Evolutionary conservation across 35 echinoderm and acorn worm species (phyloP).

Genomic region (Ptychodera flava): DNA sequence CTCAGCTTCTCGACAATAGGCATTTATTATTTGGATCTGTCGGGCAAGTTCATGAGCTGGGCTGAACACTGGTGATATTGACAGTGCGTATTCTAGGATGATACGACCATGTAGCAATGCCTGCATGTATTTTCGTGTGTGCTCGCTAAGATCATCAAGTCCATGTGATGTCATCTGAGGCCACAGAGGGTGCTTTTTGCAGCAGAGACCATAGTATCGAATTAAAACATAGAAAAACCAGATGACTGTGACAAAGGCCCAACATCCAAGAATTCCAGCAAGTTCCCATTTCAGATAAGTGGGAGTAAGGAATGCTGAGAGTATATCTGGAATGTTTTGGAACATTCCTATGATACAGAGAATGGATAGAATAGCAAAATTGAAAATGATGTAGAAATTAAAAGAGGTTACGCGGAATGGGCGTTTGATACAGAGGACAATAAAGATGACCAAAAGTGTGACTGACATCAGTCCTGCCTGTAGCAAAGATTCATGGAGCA

Average conservation of each 20-base stretch:
- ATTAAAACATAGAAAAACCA: constrained; percentile 71
- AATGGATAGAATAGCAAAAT: constrained; percentile 52
- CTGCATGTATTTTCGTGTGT: constrained; percentile 78
- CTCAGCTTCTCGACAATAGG: constrained; percentile 94
- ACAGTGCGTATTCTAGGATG: constrained; percentile 75
- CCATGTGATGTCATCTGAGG: constrained; percentile 59
- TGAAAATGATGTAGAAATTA: constrained; percentile 71
- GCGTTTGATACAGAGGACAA: constrained; percentile 60
- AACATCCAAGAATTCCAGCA: constrained; percentile 45
- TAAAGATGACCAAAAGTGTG: constrained; percentile 55
- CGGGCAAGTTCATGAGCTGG: constrained; percentile 81
- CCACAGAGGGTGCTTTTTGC: constrained; percentile 66
- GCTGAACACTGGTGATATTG: constrained; percentile 76
- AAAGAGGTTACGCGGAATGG: constrained; percentile 83
- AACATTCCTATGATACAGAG: constrained; percentile 66
- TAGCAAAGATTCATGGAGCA: constrained; percentile 59
- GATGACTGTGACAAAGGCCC: constrained; percentile 59
- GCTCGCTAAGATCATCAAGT: constrained; percentile 56
- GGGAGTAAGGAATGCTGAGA: constrained; percentile 75
- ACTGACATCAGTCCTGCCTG: constrained; percentile 52
- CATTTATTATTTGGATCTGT: constrained; percentile 98
- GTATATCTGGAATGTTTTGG: constrained; percentile 47
- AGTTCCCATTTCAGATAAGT: constrained; percentile 62
- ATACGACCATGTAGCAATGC: constrained; percentile 81
- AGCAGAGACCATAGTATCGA: constrained; percentile 59